Conservation (phyloP, 1,140 invertebrate genomes). For the Anoplolepis gracilipes region DNA sequence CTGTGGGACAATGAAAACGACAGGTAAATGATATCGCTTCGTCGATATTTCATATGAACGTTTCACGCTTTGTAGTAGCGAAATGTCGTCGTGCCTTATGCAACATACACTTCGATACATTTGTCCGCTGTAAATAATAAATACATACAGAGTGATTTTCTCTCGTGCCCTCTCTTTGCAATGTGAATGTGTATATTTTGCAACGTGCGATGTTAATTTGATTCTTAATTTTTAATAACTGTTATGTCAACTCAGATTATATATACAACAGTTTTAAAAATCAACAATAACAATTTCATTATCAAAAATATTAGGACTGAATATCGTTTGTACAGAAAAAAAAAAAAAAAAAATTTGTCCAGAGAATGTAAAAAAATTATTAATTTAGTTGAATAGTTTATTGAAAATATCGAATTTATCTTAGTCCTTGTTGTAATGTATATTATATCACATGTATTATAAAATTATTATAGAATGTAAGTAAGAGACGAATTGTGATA, state of each 20-base stretch:
- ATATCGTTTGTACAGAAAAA: background rate
- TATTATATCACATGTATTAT: too few relatives aligned
- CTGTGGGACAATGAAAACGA: conserved; percentile 33
- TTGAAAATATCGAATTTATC: background rate
- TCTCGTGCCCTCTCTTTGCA: background rate
- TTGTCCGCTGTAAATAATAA: background rate
- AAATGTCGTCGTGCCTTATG: background rate
- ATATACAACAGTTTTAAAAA: background rate
- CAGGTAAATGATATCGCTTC: conserved; percentile 42
- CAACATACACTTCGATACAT: background rate
- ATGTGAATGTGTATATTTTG: background rate
- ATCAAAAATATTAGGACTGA: background rate
- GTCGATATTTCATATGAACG: conserved; percentile 13
- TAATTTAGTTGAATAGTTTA: background rate
- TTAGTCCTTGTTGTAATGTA: background rate
- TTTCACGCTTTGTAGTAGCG: conserved; percentile 24
- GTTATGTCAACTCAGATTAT: background rate
- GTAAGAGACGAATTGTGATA: background rate
- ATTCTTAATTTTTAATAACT: background rate
- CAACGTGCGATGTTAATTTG: background rate
- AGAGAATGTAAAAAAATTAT: background rate
- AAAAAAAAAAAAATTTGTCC: conserved; percentile 22
- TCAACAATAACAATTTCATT: background rate
- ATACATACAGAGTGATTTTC: background rate
- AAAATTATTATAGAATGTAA: background rate